A percentile compares a stretch with the other conserved stretches of the same genome.
Evolutionary conservation across 2,113 vertebrate genomes (phyloP).

Genomic region (Astur gentilis): DNA sequence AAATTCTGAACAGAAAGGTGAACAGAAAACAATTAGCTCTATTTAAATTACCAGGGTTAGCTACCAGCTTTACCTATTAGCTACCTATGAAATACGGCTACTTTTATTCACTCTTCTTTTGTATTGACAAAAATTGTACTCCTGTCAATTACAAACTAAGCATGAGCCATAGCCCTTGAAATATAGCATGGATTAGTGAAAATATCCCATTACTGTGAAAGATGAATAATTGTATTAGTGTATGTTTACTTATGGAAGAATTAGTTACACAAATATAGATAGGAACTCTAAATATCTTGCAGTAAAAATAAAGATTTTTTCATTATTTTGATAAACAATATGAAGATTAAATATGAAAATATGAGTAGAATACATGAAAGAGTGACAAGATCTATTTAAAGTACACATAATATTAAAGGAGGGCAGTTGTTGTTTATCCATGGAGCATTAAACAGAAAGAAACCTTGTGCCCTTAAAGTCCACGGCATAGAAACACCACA

Average conservation of each 20-base stretch:
- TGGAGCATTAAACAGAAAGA: constrained; percentile 8
- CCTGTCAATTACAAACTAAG: background rate
- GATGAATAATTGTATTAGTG: background rate
- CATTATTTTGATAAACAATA: background rate
- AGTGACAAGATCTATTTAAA: background rate
- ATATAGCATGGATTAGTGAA: background rate
- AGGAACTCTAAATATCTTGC: background rate
- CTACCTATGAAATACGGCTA: background rate
- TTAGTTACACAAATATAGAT: background rate
- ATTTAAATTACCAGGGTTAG: background rate
- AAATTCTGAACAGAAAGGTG: background rate
- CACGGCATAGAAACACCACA: background rate
- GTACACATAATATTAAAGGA: background rate
- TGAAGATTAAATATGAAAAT: background rate
- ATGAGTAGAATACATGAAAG: background rate
- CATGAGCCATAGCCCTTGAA: background rate
- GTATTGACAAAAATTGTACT: background rate
- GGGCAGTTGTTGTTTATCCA: background rate
- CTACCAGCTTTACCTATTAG: background rate
- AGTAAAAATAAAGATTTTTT: background rate
- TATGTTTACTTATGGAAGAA: background rate
- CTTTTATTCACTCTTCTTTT: background rate
- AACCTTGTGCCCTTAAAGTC: background rate
- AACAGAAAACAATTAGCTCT: background rate
- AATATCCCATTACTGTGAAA: background rate